These are phyloP conservation scores for Brachionus rubens DNA, from an alignment of 1,140 invertebrate genomes.

Conservation along the genomic window DNA sequence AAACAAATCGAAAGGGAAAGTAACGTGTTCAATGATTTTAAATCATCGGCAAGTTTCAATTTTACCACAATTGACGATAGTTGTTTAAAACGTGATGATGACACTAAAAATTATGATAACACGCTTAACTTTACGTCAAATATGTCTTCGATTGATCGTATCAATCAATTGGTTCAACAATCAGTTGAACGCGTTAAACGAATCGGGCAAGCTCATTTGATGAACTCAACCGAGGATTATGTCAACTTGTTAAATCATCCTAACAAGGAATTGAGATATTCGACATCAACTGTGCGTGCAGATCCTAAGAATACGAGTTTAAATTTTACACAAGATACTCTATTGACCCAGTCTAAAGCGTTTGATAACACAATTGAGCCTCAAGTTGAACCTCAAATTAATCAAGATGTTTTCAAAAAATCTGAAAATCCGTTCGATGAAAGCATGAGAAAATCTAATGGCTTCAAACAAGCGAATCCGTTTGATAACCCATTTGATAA, in stretches of 20 bases:
- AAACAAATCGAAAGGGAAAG: background rate
- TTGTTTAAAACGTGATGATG: background rate
- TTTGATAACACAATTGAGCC: conserved; percentile 4
- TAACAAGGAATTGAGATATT: background rate
- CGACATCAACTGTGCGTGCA: conserved; percentile 2
- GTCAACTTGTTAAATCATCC: background rate
- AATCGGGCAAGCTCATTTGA: conserved; percentile 26
- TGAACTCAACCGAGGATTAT: background rate
- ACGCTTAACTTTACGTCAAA: background rate
- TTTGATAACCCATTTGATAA: conserved; percentile 1
- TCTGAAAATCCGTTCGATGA: background rate
- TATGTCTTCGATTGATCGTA: conserved; percentile 8
- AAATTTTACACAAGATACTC: background rate
- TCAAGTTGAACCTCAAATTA: conserved; percentile 2
- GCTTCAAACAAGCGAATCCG: background rate
- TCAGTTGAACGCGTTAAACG: conserved; percentile 28
- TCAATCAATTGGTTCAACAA: conserved; percentile 4
- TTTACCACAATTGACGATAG: no score
- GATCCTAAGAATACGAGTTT: background rate
- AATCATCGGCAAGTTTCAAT: background rate
- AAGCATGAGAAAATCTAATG: background rate
- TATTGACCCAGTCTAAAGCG: conserved; percentile 7
- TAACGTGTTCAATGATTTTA: background rate
- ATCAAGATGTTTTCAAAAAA: background rate
- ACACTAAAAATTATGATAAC: background rate